Base-by-base conservation (phyloP, 2,797 vertebrate species). In the Numenius phaeopus region DNA sequence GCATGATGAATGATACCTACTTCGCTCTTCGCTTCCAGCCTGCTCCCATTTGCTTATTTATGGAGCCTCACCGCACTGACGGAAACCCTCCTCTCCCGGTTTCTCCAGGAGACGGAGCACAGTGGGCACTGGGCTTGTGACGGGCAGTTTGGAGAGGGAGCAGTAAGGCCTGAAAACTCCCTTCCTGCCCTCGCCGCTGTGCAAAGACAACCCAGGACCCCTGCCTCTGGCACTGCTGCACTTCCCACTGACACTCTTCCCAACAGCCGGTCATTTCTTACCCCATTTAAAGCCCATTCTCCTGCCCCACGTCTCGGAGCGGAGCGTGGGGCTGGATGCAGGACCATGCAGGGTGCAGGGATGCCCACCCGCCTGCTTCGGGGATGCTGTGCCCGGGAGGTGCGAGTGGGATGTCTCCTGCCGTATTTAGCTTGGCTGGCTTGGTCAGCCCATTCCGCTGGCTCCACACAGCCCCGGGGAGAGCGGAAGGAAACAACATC, bases 1-100 rank as follows among this genome's bases (percentile, higher is more conserved):
- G 3, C 15, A 54, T 98, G 97, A 97, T 94, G 80, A 88, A 98
- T 96, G 93, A 76, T 62, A 58, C 70, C 55, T 81, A 11, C 90
- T 96, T 71, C 5, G 8, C 87, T 78, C 75, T 87, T 91, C 4
- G 2, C 75, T 92, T 95, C 90, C 92, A 96, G 89, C 64, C 86
- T 93, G 86, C 89, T 93, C 70, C 17, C 2, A 67, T 87, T 87
- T 65, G 59, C 67, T 97, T 94, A 81, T 95, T 97, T 95, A 82
- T 69, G 77, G 92, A 95, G 87, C 72, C 87, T 83, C 81, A 18
- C 21, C 20, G 57, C 8, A 17, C 70, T 69, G 85, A 86, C 12
- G 8, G 87, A 91, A 94, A 93, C 5, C 8, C 72, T 93, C 61
- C 57, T 22, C 39, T 61, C 78, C 42, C 83, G 49, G 54, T 76